phyloP scores from a whole-genome alignment of 2,113 vertebrate species.

The Jaculus jaculus region DNA sequence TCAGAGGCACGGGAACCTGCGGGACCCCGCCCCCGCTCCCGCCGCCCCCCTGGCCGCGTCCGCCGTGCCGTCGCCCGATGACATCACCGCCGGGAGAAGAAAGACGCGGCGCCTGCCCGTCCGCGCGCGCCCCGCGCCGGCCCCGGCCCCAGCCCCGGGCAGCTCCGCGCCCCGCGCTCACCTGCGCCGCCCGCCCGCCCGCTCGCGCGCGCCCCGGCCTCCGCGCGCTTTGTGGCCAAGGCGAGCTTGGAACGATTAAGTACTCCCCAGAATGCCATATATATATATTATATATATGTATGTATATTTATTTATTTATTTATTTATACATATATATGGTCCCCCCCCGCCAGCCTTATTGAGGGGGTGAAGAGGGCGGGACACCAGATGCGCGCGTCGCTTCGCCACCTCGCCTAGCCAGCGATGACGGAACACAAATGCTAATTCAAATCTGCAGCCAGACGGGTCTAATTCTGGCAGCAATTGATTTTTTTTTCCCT shows the following conservation, averaged over 20 bases:
- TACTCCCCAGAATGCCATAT: slow-evolving; percentile 58
- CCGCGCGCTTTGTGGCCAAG: neutral
- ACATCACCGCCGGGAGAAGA: slow-evolving; percentile 87
- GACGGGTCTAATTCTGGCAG: neutral
- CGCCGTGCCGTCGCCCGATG: slow-evolving; percentile 87
- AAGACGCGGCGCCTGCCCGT: slow-evolving; percentile 53
- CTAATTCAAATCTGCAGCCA: slow-evolving; percentile 29
- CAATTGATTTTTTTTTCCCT: slow-evolving; percentile 28
- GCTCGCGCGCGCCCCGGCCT: neutral
- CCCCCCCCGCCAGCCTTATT: slow-evolving; percentile 34
- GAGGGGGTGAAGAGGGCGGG: neutral
- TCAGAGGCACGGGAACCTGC: slow-evolving; percentile 86
- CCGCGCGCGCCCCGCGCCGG: slow-evolving; percentile 10
- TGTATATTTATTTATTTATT: neutral
- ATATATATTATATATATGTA: neutral
- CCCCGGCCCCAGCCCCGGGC: slow-evolving; percentile 10
- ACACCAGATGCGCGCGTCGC: neutral
- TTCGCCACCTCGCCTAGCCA: slow-evolving; percentile 33
- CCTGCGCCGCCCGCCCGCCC: neutral
- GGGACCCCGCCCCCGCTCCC: slow-evolving; percentile 76
- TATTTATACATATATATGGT: too few species aligned
- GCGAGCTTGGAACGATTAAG: slow-evolving; percentile 9
- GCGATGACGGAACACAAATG: slow-evolving; percentile 15
- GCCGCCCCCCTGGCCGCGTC: slow-evolving; percentile 76
- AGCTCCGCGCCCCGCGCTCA: neutral